Base-by-base conservation (phyloP, 2,797 vertebrate species). In the Knipowitschia caucasica region DNA sequence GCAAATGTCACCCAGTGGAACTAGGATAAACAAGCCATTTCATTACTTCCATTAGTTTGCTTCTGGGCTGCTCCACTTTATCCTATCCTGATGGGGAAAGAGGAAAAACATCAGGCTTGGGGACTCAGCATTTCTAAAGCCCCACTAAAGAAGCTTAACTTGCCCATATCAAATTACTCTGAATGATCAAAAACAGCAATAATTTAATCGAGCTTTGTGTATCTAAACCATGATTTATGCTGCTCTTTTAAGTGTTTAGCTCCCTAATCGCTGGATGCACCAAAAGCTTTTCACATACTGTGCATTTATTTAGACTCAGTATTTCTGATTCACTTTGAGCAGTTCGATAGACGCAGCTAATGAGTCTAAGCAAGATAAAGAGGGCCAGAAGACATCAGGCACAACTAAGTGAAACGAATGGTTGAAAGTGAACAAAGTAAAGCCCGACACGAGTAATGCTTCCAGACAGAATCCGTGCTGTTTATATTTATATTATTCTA, bases 1-100 rank as follows among this genome's bases (percentile, higher is more conserved):
- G 56, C 63, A 86, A 86, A 87, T 84, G 80, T 78, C 84, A 78
- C 53, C 56, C 50, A 42, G 23, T 39, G 60, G 67, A 81, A 67
- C 36, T 7, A 29, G 60, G 73, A 74, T 74, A 86, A 89, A 89
- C 82, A 89, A 73, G 39, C 50, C 53, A 40, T 80, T 74, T 75
- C 67, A 83, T 83, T 64, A 65, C 66, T 71, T 67, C 60, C 73
- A 44, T 68, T 67, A 66, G 71, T 73, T 64, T 69, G 66, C 81
- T 78, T 54, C 24, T 21, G 68, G 78, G 68, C 38, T 38, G 3
- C 49, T 62, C 50, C 57, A 67, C 50, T 49, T 73, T 75, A 59
- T 78, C 64, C 55, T 45, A 30, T 42, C 47, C 36, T 54, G 53
- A 73, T 53, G 53, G 59, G 30, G 63, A 59, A 56, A 69, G 18